These are phyloP conservation scores for Hydriomena furcata DNA, from an alignment of 2,888 invertebrate species.

Conservation along the genomic window DNA sequence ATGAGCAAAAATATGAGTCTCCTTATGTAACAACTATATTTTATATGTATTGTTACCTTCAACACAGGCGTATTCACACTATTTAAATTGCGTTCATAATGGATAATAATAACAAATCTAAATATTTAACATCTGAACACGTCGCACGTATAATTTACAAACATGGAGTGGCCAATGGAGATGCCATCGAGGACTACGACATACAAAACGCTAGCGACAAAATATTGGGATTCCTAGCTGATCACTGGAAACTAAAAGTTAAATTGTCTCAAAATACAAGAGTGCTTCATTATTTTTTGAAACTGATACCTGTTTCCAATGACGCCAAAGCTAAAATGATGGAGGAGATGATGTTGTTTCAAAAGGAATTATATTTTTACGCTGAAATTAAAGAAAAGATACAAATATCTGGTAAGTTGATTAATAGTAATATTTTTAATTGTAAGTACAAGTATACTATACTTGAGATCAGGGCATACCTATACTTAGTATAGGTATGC, in stretches of 20 bases:
- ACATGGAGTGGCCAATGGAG: constrained; percentile 40
- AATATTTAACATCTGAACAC: constrained; percentile 49
- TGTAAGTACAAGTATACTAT: no score
- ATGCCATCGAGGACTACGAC: constrained; percentile 45
- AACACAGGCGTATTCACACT: no score
- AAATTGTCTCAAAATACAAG: constrained; percentile 37
- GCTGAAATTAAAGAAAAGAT: constrained; percentile 54
- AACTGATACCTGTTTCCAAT: constrained; percentile 63
- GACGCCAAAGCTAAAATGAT: constrained; percentile 68
- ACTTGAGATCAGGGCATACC: no score
- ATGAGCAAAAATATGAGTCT: no score
- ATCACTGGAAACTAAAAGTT: constrained; percentile 69
- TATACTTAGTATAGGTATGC: no score
- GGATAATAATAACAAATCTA: background rate
- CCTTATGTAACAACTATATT: no score
- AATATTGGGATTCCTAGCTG: constrained; percentile 73
- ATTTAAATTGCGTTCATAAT: no score
- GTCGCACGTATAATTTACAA: constrained; percentile 52
- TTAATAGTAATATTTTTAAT: no score
- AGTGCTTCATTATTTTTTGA: constrained; percentile 61
- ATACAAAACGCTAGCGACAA: constrained; percentile 63
- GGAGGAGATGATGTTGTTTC: constrained; percentile 59
- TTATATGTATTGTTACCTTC: no score
- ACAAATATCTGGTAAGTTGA: constrained; percentile 54
- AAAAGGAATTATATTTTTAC: constrained; percentile 66